phyloP scores from a whole-genome alignment of 1,140 invertebrate genomes.

The Drosophila fuyamai region DNA sequence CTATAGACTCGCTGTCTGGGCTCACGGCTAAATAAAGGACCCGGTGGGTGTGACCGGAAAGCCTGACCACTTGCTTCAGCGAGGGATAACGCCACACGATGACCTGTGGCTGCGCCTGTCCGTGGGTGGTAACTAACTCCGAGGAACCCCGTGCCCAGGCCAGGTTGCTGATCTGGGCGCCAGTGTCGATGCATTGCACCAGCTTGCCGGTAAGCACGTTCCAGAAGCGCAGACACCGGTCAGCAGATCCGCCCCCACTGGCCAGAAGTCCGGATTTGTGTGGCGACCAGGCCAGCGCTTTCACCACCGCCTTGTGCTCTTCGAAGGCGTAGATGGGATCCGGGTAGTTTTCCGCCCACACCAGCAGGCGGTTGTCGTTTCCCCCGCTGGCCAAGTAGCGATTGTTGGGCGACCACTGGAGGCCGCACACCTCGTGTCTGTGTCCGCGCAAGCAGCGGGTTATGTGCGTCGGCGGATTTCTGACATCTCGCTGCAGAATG shows the following conservation, averaged over 20 bases:
- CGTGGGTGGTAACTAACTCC: slow-evolving; percentile 98
- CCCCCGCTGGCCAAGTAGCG: slow-evolving; percentile 98
- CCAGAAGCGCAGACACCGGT: slow-evolving; percentile 99
- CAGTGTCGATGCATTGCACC: slow-evolving; percentile 98
- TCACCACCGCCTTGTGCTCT: slow-evolving; percentile 98
- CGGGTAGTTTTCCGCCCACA: slow-evolving; percentile 96
- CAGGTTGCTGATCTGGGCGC: slow-evolving; percentile 98
- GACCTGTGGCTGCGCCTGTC: slow-evolving; percentile 99
- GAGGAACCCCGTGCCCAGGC: slow-evolving; percentile 99
- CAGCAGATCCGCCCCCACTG: slow-evolving; percentile 98
- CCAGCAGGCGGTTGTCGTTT: slow-evolving; percentile 98
- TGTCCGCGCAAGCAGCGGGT: slow-evolving; percentile 94
- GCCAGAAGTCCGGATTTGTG: slow-evolving; percentile 99
- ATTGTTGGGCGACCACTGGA: slow-evolving; percentile 99
- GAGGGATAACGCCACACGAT: slow-evolving; percentile 99
- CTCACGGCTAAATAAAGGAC: slow-evolving; percentile 99
- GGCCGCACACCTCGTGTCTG: slow-evolving; percentile 98
- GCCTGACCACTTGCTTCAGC: slow-evolving; percentile 95
- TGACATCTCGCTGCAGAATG: slow-evolving; percentile 97
- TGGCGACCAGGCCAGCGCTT: slow-evolving; percentile 99
- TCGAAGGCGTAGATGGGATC: slow-evolving; percentile 97
- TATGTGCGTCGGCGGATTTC: slow-evolving; percentile 90
- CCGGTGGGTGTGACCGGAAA: slow-evolving; percentile 98
- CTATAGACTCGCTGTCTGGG: slow-evolving; percentile 99
- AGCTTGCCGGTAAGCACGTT: slow-evolving; percentile 99